Evolutionary conservation across 37 sponge, comb jelly and placozoan genomes (phyloP).

Genomic region (Aplysina aerophoba): DNA sequence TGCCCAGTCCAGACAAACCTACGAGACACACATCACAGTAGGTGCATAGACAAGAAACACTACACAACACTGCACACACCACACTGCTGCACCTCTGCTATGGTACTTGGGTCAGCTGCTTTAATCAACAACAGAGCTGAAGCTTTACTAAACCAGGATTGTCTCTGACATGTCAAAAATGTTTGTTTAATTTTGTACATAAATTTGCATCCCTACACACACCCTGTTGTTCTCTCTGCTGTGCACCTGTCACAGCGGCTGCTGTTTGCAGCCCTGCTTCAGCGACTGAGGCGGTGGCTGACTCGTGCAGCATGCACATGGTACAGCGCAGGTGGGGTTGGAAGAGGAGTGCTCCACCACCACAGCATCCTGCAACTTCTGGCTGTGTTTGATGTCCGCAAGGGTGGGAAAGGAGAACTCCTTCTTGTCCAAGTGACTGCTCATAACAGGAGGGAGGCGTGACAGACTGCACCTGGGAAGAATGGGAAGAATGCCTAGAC

Average conservation of each 20-base stretch:
- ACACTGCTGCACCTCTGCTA: no score
- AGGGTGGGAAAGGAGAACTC: conserved; percentile 51
- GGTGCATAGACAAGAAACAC: no score
- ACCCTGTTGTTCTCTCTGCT: no score
- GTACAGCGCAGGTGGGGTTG: conserved; percentile 66
- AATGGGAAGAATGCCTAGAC: neutral
- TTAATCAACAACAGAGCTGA: no score
- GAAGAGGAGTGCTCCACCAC: conserved; percentile 53
- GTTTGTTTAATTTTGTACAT: no score
- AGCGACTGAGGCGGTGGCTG: neutral
- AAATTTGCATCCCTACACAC: no score
- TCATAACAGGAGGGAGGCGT: conserved; percentile 65
- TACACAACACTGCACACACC: no score
- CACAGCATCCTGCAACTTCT: conserved; percentile 26
- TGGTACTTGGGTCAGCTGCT: no score
- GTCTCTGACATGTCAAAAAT: no score
- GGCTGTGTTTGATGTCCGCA: conserved; percentile 26
- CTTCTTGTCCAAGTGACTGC: neutral
- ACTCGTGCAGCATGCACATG: conserved; percentile 49
- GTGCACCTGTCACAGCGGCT: neutral
- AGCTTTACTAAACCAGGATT: no score
- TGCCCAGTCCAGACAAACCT: conserved; percentile 13
- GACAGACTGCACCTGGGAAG: conserved; percentile 49
- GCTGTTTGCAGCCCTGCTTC: neutral
- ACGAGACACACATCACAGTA: no score